A percentile compares a stretch with the other conserved stretches of the same genome.
These are phyloP conservation scores for Lepidiolamprologus cunningtoni DNA, from an alignment of 2,113 vertebrate genomes.

Conservation along the genomic window DNA sequence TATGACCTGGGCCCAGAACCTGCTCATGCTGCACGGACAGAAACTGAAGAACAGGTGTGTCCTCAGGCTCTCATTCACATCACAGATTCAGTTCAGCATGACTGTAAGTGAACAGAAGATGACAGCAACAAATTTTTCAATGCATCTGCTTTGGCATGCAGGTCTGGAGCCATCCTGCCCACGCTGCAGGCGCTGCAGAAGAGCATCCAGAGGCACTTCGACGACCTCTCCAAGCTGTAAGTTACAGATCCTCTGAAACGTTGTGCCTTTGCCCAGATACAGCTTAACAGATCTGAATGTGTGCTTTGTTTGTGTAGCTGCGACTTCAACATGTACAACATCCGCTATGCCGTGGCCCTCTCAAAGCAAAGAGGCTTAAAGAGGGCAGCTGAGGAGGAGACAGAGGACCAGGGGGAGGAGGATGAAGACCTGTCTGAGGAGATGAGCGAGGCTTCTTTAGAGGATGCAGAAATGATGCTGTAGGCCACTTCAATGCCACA, in stretches of 20 bases:
- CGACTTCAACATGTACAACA: constrained; percentile 90
- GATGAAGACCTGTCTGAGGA: constrained; percentile 37
- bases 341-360: constrained; percentile 77
- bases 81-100: neutral
- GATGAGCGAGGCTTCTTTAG: constrained; percentile 48
- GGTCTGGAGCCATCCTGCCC: constrained; percentile 80
- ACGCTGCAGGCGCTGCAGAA: constrained; percentile 86
- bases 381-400: constrained; percentile 42
- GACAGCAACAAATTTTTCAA: neutral
- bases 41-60: constrained; percentile 83
- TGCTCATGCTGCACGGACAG: constrained; percentile 86
- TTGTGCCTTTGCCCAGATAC: neutral
- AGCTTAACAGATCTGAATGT: neutral
- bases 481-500: neutral
- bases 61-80: neutral
- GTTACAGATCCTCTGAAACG: neutral
- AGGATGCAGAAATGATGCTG: constrained; percentile 45
- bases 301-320: constrained; percentile 68
- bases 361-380: constrained; percentile 83
- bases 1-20: constrained; percentile 81
- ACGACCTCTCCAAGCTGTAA: constrained; percentile 89
- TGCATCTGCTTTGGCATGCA: constrained; percentile 27
- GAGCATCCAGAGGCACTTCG: constrained; percentile 83
- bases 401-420: constrained; percentile 4
- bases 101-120: neutral